Evolutionary conservation across 2,113 vertebrate species (phyloP), one percentile per base, ranked within the genome.

Genomic region (Larimichthys polyactis): DNA sequence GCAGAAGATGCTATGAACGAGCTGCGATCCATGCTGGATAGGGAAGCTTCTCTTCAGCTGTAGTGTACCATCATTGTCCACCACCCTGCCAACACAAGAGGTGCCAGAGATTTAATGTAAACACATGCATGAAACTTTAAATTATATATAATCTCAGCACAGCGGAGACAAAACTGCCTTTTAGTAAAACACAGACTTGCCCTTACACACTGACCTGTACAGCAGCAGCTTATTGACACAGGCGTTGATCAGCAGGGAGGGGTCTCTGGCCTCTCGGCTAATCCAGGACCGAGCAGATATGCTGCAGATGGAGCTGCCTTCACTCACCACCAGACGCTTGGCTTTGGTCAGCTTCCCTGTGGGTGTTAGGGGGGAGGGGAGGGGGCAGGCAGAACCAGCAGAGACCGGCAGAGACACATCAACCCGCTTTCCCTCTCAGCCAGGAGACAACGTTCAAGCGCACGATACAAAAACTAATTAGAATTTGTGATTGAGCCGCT

Each of bases 281-380:
- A 98, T 97, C 97, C 97, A 99, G 58, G 97, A 97, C 2, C 97
- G 96, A 16, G 97, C 97, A 0, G 96, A 97, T 76, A 99, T 97
- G 77, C 97, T 97, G 71, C 96, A 97, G 90, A 99, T 95, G 36
- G 97, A 95, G 86, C 97, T 97, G 58, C 97, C 97, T 43, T 97
- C 97, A 0, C 95, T 96, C 55, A 98, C 96, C 91, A 98, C 95
- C 93, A 99, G 93, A 0, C 97, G 95, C 78, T 97, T 97, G 87
- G 97, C 97, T 94, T 98, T 98, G n/a, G 96, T 98, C 90, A 98
- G 94, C 84, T 97, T 97, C 57, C 97, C 97, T 98, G 92, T 0
- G 36, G 78, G 36, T 40, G 36, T 40, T 40, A 27, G 27, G 27
- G 2, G 6, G 36, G 8, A 8, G 36, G 36, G 36, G 49, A 48